These are phyloP conservation scores for Nyctereutes procyonoides DNA, from an alignment of 2,113 vertebrate species.

Conservation along the genomic window DNA sequence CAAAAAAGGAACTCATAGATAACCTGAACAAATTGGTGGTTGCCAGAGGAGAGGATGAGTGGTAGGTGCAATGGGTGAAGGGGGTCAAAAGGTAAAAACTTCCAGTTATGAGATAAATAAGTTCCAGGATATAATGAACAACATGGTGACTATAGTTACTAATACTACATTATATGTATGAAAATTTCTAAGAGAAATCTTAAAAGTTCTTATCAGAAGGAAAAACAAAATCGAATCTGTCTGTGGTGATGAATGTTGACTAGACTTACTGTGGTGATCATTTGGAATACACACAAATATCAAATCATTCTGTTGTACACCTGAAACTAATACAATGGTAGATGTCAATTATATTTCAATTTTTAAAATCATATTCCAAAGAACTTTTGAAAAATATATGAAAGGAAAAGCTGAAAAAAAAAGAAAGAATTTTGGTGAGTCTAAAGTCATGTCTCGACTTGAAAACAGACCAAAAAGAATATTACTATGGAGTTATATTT, in stretches of 20 bases:
- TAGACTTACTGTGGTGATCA: background rate
- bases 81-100: background rate
- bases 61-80: background rate
- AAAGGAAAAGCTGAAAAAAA: background rate
- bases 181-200: background rate
- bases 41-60: background rate
- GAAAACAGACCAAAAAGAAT: background rate
- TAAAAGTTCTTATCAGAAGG: background rate
- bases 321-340: background rate
- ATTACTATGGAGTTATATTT: background rate
- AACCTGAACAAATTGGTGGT: background rate
- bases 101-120: background rate
- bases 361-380: background rate
- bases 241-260: background rate
- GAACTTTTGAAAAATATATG: background rate
- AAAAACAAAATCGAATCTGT: background rate
- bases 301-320: background rate
- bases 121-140: background rate
- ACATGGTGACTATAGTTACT: background rate
- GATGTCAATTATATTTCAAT: background rate
- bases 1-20: background rate
- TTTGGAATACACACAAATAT: background rate
- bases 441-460: background rate
- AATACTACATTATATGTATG: background rate
- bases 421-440: background rate